Base-by-base conservation (phyloP, 2,797 vertebrate species). In the Sparidentex hasta region DNA sequence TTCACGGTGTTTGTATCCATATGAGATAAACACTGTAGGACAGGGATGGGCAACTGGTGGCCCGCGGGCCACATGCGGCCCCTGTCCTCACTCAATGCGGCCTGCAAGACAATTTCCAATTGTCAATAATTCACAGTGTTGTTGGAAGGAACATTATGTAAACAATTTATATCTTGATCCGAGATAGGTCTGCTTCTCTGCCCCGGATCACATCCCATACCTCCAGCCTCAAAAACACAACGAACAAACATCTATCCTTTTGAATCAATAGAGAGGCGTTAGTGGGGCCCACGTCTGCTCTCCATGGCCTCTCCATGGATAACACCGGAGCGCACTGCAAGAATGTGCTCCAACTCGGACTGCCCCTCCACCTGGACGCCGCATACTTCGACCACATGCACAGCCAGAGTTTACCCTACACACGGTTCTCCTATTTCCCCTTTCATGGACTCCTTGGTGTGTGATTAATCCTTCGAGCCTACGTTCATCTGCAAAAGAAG, bases 401-500 rank as follows among this genome's bases (percentile, higher is more conserved):
- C 57, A 83, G 69, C 54, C 91, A 89, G 59, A 81, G 58, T 54
- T 61, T 86, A 3, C 78, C 82, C 6, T 88, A 82, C 67, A 78
- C 86, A 59, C 84, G 85, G 0, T 41, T 93, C 0, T 74, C 90
- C 17, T 91, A 71, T 27, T 82, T 93, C 68, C 82, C 91, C 43
- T 87, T 90, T 1, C 88, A 86, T 25, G 79, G 88, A 46, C 84
- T 83, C 20, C 61, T 89, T 16, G 82, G 80, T 0, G 76, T 95
- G 76, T 96, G 96, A 96, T 80, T 96, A 84, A 61, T 91, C 96
- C 38, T 92, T 97, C 14, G 96, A 98, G 89, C 97, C 97, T 1
- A 94, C 97, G 71, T 98, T 97, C 86, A 96, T 99, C 78, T 95
- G 95, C 7, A 97, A 97, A 86, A 94, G 51, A 97, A 99, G 86